Conservation (phyloP, 2,797 vertebrate species). For the Rousettus madagascariensis region DNA sequence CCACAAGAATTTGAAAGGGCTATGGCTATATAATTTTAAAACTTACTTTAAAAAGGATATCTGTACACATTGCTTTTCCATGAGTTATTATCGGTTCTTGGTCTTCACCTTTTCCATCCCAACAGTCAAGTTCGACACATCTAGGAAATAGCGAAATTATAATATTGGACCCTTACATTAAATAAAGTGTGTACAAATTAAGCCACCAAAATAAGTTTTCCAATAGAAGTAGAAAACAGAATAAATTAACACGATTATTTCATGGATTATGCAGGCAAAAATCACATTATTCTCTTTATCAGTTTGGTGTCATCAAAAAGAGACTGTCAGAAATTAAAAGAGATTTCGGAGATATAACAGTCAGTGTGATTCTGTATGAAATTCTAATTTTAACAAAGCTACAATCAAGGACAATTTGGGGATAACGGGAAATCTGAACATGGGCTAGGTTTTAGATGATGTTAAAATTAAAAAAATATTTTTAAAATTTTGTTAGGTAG, state of each 20-base stretch:
- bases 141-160: constrained; percentile 81
- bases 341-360: not conserved
- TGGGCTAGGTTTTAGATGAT: not conserved
- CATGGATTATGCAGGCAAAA: not conserved
- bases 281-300: not conserved
- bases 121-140: constrained; percentile 98
- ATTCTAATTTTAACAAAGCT: not conserved
- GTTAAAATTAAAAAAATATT: not conserved
- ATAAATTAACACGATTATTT: not conserved
- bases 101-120: constrained; percentile 99
- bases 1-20: not conserved
- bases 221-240: not conserved
- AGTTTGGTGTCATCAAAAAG: not conserved
- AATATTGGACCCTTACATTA: not conserved
- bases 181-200: not conserved
- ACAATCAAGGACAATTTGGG: not conserved
- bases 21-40: not conserved
- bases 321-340: not conserved
- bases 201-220: not conserved
- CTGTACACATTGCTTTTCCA: constrained; percentile 99
- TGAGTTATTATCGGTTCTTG: constrained; percentile 99
- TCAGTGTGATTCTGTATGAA: not conserved
- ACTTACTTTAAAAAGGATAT: constrained; percentile 97
- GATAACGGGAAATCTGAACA: not conserved
- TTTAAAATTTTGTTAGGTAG: not conserved